Percentiles rank a stretch among this genome's conserved stretches.
These are phyloP conservation scores for Drosophila biarmipes DNA, from an alignment of 1,140 invertebrate genomes.

Conservation along the genomic window DNA sequence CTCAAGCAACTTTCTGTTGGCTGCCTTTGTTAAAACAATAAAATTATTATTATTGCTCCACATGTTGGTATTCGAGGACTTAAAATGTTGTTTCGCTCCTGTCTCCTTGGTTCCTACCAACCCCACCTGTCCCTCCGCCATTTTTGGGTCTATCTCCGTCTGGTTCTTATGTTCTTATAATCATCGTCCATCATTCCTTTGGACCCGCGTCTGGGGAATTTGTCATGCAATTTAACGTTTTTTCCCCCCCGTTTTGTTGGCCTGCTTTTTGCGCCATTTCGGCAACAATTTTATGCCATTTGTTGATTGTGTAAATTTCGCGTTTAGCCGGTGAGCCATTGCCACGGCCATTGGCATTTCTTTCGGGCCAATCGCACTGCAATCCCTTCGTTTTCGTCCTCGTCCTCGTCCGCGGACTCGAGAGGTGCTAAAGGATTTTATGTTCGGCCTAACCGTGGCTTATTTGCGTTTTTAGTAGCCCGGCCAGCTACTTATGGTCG, in stretches of 20 bases:
- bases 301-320: constrained; percentile 80
- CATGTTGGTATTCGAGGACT: constrained; percentile 82
- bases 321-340: constrained; percentile 58
- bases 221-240: constrained; percentile 72
- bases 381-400: constrained; percentile 5
- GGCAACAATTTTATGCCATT: constrained; percentile 78
- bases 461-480: constrained; percentile 76
- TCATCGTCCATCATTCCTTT: constrained; percentile 76
- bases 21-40: constrained; percentile 83
- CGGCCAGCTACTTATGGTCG: constrained; percentile 55
- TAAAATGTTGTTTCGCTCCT: constrained; percentile 67
- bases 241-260: constrained; percentile 7
- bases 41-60: constrained; percentile 83
- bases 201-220: constrained; percentile 59
- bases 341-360: not conserved
- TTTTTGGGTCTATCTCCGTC: constrained; percentile 13
- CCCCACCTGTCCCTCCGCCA: not conserved
- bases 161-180: constrained; percentile 54
- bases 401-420: constrained; percentile 43
- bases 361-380: constrained; percentile 9
- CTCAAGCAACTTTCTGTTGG: constrained; percentile 81
- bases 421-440: constrained; percentile 83
- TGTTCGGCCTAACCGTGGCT: constrained; percentile 74
- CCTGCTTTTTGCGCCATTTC: constrained; percentile 45
- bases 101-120: not conserved